Evolutionary conservation across 2,113 vertebrate species (phyloP), one percentile per base, ranked within the genome.

Genomic region (Actenoides hombroni): DNA sequence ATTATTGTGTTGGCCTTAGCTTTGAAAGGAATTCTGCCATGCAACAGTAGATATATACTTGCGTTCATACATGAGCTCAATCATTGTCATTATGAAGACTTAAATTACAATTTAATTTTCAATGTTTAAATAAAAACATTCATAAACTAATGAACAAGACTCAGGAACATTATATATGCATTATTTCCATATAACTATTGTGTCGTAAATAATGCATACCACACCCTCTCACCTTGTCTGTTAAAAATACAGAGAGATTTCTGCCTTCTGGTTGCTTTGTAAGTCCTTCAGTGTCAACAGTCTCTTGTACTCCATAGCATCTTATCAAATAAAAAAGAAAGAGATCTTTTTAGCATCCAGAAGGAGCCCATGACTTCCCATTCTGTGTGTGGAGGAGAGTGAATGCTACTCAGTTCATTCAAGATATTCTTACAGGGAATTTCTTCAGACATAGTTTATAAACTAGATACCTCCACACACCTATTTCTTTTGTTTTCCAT

Each of bases 331-430:
- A 56, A 78, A 28, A 26, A 40, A 35, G 2, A 51, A 39, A 48
- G 3, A 48, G 4, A 26, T 4, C 4, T 56, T 94, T 80, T 51
- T 33, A 54, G 24, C 6, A 63, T 2, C 5, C 5, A 49, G 46
- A n/a, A 63, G 3, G 7, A 69, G 5, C 46, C 10, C 1, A 1
- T 46, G 21, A 54, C 10, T 70, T 80, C 37, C 65, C 2, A 0
- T 63, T 11, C 28, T 54, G 4, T 23, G 12, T 39, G 19, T 77
- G 28, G 18, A 56, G 18, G 7, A 8, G 12, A 51, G 10, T 15
- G 21, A 90, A 63, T 35, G 4, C 6, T 76, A 44, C 19, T 57
- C 28, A 74, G 10, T 19, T 35, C 40, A 86, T 74, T 33, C 13
- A 64, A 20, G 9, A 25, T 1, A 10, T 15, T 51, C 16, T 78